Conservation (phyloP, 2,797 vertebrate genomes). For the Syncerus caffer region DNA sequence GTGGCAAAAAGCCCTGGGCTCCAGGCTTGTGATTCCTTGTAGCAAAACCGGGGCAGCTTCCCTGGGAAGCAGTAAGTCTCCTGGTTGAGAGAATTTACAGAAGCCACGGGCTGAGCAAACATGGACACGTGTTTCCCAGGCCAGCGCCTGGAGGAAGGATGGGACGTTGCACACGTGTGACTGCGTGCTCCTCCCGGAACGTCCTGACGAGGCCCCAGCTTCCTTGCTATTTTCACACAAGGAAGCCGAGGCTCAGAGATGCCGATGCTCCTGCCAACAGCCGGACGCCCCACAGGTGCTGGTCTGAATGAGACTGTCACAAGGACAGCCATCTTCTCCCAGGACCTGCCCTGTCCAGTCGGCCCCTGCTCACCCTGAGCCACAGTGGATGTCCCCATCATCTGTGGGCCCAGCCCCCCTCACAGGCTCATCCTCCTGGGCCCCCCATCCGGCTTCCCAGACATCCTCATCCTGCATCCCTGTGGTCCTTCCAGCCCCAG, state of each 20-base stretch:
- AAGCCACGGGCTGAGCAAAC: not conserved
- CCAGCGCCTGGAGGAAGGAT: not conserved
- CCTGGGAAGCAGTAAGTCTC: not conserved
- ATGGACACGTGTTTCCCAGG: rapidly evolving
- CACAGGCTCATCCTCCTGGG: not conserved
- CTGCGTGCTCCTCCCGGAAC: rapidly evolving
- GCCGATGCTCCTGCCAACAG: not conserved
- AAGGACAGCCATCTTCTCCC: not conserved
- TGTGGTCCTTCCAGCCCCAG: too few species aligned
- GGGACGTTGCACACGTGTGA: rapidly evolving
- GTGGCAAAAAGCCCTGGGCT: rapidly evolving
- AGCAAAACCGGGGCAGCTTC: not conserved
- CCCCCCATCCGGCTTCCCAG: not conserved
- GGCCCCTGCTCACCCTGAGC: not conserved
- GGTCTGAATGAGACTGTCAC: not conserved
- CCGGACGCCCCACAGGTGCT: not conserved
- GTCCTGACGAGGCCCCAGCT: rapidly evolving
- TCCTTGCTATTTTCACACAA: not conserved
- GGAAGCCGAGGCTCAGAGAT: not conserved
- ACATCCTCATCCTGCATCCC: not conserved
- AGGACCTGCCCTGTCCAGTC: rapidly evolving
- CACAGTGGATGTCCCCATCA: too few species aligned
- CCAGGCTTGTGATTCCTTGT: not conserved
- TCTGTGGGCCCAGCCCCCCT: not conserved
- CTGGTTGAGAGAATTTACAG: not conserved